A percentile compares a stretch with the other conserved stretches of the same genome.
Conservation (phyloP, 2,888 invertebrate species). For the Melitaea athalia region DNA sequence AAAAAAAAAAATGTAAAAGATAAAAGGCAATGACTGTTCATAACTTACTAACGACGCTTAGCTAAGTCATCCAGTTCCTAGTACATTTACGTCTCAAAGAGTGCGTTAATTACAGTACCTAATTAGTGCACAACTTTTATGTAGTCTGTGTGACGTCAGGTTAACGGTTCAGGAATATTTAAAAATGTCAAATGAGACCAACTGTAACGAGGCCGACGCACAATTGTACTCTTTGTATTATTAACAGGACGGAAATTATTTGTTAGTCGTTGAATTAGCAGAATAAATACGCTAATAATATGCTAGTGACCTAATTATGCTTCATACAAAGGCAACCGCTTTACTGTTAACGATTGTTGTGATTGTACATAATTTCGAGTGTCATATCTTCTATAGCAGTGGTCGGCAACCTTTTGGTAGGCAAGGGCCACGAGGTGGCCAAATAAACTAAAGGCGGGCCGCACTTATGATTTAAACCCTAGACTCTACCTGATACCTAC, state of each 20-base stretch:
- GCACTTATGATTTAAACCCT: too few relatives aligned
- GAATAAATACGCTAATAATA: background rate
- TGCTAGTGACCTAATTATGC: background rate
- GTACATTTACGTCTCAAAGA: constrained; percentile 21
- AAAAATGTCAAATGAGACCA: constrained; percentile 21
- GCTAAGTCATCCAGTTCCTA: constrained; percentile 4
- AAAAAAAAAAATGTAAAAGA: background rate
- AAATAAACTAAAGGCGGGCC: too few relatives aligned
- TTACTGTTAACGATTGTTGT: too few relatives aligned
- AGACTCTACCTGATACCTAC: too few relatives aligned
- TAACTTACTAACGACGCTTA: constrained; percentile 18
- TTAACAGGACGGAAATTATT: constrained; percentile 20
- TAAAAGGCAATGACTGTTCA: constrained; percentile 6
- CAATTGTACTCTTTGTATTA: constrained; percentile 2
- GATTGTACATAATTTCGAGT: too few relatives aligned
- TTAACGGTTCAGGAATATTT: constrained; percentile 14
- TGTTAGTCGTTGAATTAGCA: constrained; percentile 17
- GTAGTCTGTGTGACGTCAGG: constrained; percentile 11
- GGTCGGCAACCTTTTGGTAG: too few relatives aligned
- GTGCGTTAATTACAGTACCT: constrained; percentile 27
- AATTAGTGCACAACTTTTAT: constrained; percentile 20
- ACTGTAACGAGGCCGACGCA: background rate
- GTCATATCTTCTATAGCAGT: too few relatives aligned
- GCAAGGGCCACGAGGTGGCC: too few relatives aligned
- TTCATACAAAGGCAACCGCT: too few relatives aligned